phyloP scores from a whole-genome alignment of 2,113 vertebrate species.

The Lampris megalopsis region DNA sequence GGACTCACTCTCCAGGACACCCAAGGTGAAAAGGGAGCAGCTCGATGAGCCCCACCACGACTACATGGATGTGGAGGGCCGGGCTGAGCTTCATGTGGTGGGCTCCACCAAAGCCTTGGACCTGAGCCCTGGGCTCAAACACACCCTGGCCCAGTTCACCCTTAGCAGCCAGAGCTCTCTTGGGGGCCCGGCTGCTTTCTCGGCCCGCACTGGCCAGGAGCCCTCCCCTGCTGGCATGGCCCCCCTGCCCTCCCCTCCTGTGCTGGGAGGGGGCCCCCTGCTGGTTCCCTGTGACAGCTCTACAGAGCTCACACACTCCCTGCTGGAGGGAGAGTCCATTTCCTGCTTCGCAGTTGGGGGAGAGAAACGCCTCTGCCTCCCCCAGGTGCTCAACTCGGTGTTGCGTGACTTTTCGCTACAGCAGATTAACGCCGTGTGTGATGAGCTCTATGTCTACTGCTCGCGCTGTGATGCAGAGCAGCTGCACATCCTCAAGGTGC shows the following conservation, averaged over 20 bases:
- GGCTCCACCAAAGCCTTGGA: conserved; percentile 87
- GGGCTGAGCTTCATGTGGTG: conserved; percentile 75
- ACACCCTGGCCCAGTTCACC: conserved; percentile 97
- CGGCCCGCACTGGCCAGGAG: conserved; percentile 91
- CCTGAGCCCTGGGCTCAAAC: conserved; percentile 96
- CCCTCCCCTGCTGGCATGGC: conserved; percentile 86
- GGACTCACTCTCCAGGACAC: conserved; percentile 82
- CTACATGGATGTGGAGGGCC: conserved; percentile 74
- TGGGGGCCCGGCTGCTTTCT: conserved; percentile 96
- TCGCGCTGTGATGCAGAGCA: conserved; percentile 95
- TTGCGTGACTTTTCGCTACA: conserved; percentile 96
- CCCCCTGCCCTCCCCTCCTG: conserved; percentile 90
- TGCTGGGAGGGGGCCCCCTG: conserved; percentile 91
- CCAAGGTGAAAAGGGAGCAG: conserved; percentile 91
- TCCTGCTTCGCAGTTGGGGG: conserved; percentile 97
- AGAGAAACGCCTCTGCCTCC: conserved; percentile 96
- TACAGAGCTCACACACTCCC: conserved; percentile 94
- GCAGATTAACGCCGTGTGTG: conserved; percentile 97
- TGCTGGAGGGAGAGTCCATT: conserved; percentile 95
- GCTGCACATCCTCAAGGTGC: conserved; percentile 96
- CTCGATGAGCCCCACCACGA: conserved; percentile 84
- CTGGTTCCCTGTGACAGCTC: conserved; percentile 97
- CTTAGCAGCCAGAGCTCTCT: conserved; percentile 97
- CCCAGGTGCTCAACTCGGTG: conserved; percentile 97
- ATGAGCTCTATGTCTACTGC: conserved; percentile 97